Evolutionary conservation across 2,113 vertebrate genomes (phyloP).

Genomic region (Mus spicilegus): DNA sequence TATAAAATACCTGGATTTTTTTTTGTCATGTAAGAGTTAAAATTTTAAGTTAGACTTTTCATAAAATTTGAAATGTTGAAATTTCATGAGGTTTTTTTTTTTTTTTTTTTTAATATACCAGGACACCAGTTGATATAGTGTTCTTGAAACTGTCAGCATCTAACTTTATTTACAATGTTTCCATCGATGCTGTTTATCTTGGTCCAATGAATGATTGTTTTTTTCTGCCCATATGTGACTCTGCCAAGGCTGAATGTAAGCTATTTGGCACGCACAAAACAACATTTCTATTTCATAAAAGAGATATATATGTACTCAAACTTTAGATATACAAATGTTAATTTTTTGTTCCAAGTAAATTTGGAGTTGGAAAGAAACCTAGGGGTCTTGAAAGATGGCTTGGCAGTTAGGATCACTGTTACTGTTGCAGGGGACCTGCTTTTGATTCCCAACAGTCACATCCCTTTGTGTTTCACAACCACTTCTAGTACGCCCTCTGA

Average conservation of each 20-base stretch:
- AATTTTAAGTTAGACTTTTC: not conserved
- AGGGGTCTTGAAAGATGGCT: not conserved
- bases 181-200: not conserved
- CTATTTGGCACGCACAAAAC: not conserved
- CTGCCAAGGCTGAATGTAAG: not conserved
- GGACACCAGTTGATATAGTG: not conserved
- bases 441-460: not conserved
- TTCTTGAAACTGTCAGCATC: not conserved
- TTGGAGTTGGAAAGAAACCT: not conserved
- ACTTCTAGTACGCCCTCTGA: not conserved
- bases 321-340: not conserved
- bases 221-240: not conserved
- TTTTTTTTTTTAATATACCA: not conserved
- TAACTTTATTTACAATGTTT: not conserved
- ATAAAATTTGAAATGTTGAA: not conserved
- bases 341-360: not conserved
- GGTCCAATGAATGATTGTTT: not conserved
- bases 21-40: conserved; percentile 44
- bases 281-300: not conserved
- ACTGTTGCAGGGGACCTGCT: not conserved
- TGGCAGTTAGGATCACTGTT: not conserved
- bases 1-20: conserved; percentile 13
- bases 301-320: not conserved
- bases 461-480: not conserved
- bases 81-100: not conserved